Evolutionary conservation across 2,888 invertebrate genomes (phyloP).

Genomic region (Alentia gelatinosa): DNA sequence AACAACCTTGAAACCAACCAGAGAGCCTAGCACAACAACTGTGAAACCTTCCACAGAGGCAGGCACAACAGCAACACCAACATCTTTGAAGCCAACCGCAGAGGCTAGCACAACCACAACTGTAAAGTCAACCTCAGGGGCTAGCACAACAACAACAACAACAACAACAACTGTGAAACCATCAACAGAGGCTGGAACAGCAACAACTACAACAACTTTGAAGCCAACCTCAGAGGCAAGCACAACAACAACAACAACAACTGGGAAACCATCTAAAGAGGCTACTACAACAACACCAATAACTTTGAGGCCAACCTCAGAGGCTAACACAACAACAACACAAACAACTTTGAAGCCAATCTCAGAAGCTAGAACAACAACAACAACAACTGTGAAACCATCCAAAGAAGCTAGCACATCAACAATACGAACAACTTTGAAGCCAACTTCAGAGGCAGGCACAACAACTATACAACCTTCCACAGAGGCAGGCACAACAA

Average conservation of each 20-base stretch:
- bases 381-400: not conserved
- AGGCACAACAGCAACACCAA: not conserved
- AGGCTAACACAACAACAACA: not conserved
- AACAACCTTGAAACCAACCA: not conserved
- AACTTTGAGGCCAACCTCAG: not conserved
- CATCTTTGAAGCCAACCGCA: not conserved
- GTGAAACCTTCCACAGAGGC: not conserved
- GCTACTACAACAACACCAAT: not conserved
- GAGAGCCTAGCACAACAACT: not conserved
- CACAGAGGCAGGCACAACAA: not conserved
- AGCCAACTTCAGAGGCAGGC: not conserved
- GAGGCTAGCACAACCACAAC: not conserved
- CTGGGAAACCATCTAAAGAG: not conserved
- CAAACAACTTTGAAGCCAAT: not conserved
- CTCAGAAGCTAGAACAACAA: not conserved
- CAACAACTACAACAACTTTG: not conserved
- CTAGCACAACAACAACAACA: not conserved
- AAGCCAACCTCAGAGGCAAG: not conserved
- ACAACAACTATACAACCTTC: not conserved
- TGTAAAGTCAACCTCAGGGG: not conserved
- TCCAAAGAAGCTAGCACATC: not conserved
- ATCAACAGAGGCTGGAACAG: not conserved
- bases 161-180: not conserved
- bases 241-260: too few species aligned
- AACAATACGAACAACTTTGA: not conserved